Evolutionary conservation across 2,797 vertebrate genomes (phyloP), one percentile per base, ranked within the genome.

Genomic region (Pangasius djambal): DNA sequence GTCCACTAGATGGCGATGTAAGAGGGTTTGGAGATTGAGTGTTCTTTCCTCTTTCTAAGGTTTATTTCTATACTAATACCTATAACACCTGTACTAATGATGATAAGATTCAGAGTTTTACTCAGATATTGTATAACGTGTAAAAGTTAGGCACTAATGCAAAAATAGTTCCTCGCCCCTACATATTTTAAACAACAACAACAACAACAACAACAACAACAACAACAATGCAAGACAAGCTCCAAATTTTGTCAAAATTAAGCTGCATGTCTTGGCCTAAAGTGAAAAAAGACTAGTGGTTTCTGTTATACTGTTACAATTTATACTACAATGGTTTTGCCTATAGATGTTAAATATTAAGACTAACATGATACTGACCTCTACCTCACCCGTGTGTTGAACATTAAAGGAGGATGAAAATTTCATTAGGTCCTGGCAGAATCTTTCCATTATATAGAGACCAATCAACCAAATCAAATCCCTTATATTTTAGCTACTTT

Each of bases 1-100:
- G 12, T 83, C 79, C 79, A 83, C 79, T 15, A 83, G 79, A 40
- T 61, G 79, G 79, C 79, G 22, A 8, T 83, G 55, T 83, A 34
- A 12, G 34, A 83, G 28, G 37, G 79, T 40, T 81, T 13, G 34
- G 59, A 12, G 50, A 31, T 50, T 52, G 28, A n/a, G 48, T 28
- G 25, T 31, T 4, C 15, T 0, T 74, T 44, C 20, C 34, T 40
- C 31, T 18, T 37, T 37, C 34, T 3, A 13, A n/a, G 44, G 13
- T n/a, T 13, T 4, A n/a, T 77, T n/a, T 28, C n/a, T 55, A 0
- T 55, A 18, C 2, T 44, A 44, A 44, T 44, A 44, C 40, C 40
- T 44, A 44, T 44, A 6, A 44, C 40, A 44, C 40, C 40, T 44
- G 6, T 6, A 44, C 40, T 44, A 44, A 44, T 44, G n/a, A 15